Base-by-base conservation (phyloP, 1,140 invertebrate genomes). In the Drosophila guanche region DNA sequence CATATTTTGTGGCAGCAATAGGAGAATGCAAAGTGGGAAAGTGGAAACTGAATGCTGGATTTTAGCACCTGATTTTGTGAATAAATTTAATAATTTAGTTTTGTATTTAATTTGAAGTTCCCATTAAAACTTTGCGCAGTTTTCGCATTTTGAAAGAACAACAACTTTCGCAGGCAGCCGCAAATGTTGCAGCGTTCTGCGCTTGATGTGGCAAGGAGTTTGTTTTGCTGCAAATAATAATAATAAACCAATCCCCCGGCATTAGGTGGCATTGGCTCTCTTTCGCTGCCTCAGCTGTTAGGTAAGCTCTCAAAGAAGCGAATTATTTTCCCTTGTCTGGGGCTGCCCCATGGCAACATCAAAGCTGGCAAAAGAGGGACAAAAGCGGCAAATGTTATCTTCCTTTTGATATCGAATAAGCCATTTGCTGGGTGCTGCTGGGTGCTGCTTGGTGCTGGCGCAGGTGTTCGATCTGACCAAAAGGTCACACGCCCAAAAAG, bases 391-490 rank as follows among this genome's bases (percentile, higher is more conserved):
- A 55, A 41, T 56, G 63, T 69, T 69, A 68, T 68, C 54, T 59
- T 48, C 54, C 14, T 47, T 75, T 66, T 66, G 42, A 56, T 68
- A 68, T 42, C 54, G 43, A 60, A 70, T 50, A 80, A 70, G 45
- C 45, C 47, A 25, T 33, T 25, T 20, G 27, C 22, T 29, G 37
- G 29, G 37, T 47, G 20, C 22, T 20, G 27, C 22, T 29, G 37
- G 29, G 37, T 47, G 20, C 22, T 54, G 57, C 29, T 61, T 48
- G 57, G 55, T 27, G 37, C 27, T 27, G 42, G 54, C 56, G 43
- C 79, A 85, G 80, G 72, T 84, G 80, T 56, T 52, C 56, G 59
- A 76, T 76, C 50, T 50, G 40, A 16, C 41, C 51, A 22, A 77
- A 57, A 57, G 70, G 79, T 73, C 68, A 66, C 68, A 73, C 57